These are phyloP conservation scores for Campylomormyrus tamandua DNA, from an alignment of 2,113 vertebrate species.

Conservation along the genomic window DNA sequence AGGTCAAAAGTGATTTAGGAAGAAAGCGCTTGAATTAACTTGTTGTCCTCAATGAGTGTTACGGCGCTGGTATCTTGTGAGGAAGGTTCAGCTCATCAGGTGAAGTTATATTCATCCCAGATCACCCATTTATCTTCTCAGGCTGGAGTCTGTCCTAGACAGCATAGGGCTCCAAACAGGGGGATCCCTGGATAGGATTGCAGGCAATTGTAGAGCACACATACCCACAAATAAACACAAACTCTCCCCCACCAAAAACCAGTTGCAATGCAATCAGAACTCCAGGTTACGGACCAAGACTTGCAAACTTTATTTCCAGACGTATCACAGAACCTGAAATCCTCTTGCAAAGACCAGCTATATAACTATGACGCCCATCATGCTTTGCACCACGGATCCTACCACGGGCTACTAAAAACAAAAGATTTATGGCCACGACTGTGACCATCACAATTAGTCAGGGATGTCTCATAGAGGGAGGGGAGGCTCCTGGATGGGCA, in stretches of 20 bases:
- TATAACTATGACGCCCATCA: background rate
- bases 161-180: background rate
- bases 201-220: background rate
- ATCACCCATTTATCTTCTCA: background rate
- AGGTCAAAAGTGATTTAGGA: background rate
- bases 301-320: background rate
- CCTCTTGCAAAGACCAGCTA: background rate
- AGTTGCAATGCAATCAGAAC: background rate
- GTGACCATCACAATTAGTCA: background rate
- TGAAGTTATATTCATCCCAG: background rate
- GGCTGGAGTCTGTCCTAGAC: background rate
- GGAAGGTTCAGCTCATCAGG: background rate
- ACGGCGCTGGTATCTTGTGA: background rate
- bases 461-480: background rate
- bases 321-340: background rate
- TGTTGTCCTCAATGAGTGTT: conserved; percentile 1
- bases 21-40: background rate
- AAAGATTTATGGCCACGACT: background rate
- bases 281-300: background rate
- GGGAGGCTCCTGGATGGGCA: background rate
- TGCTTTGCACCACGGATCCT: background rate
- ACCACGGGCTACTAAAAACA: background rate
- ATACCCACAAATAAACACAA: background rate
- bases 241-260: background rate
- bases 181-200: background rate